A percentile compares a stretch with the other conserved stretches of the same genome.
Conservation (phyloP, 1,140 invertebrate species). For the Meloidogyne floridensis region DNA sequence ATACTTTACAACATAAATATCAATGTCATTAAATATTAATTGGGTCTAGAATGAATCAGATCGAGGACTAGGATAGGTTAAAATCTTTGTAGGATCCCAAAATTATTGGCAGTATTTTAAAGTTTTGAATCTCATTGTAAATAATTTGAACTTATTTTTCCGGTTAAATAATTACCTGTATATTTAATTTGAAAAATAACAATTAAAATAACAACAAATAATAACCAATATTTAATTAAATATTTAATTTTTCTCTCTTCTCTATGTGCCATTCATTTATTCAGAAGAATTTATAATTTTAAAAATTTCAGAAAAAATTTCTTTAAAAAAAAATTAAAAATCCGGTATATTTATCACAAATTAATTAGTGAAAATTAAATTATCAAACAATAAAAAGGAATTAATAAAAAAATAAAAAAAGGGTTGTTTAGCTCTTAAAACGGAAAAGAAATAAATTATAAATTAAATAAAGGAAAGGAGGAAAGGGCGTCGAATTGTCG, state of each 20-base stretch:
- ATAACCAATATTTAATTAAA: not conserved
- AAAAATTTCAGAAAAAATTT: not conserved
- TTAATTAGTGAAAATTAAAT: not conserved
- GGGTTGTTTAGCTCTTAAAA: not conserved
- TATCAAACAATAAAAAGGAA: too few species aligned
- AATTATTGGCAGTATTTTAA: too few species aligned
- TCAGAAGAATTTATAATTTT: not conserved
- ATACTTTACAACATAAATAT: too few species aligned
- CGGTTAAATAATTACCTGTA: not conserved
- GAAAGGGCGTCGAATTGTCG: not conserved
- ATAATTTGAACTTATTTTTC: too few species aligned
- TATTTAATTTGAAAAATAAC: not conserved
- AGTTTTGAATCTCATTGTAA: too few species aligned
- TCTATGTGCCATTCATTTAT: constrained; percentile 7
- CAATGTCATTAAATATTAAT: too few species aligned
- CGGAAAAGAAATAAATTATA: not conserved
- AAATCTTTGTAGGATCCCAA: too few species aligned
- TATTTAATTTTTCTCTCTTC: not conserved
- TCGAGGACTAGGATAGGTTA: too few species aligned
- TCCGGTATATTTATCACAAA: not conserved
- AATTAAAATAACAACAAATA: not conserved
- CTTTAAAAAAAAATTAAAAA: not conserved
- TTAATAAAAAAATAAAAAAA: too few species aligned
- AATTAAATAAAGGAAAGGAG: not conserved
- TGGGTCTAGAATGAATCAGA: too few species aligned